Percentiles rank a stretch among this genome's conserved stretches.
phyloP scores from a whole-genome alignment of 2,888 invertebrate species.

The Malthinus flaveolus region DNA sequence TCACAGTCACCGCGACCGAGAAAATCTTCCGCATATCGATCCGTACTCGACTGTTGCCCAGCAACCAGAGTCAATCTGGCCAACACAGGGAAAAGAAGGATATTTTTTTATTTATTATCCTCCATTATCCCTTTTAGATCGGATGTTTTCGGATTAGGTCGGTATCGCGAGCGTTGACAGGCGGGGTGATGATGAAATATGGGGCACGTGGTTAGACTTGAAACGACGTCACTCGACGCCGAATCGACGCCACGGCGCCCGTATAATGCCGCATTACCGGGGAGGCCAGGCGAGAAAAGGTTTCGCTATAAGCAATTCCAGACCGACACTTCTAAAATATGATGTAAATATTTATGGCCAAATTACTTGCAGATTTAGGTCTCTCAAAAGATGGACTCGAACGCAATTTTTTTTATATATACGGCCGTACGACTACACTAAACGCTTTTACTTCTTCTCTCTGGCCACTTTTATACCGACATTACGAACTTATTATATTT shows the following conservation, averaged over 20 bases:
- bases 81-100: constrained; percentile 55
- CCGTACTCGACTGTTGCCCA: constrained; percentile 58
- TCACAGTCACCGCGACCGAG: constrained; percentile 45
- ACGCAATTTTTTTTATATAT: not conserved
- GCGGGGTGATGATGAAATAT: constrained; percentile 70
- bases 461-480: not conserved
- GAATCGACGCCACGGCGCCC: constrained; percentile 55
- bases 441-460: constrained; percentile 12
- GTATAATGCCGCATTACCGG: constrained; percentile 51
- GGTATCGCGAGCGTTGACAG: constrained; percentile 43
- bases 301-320: constrained; percentile 41
- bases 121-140: constrained; percentile 52
- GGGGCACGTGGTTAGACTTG: constrained; percentile 75
- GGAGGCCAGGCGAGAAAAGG: constrained; percentile 46
- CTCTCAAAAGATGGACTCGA: constrained; percentile 13
- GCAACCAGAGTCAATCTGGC: constrained; percentile 63
- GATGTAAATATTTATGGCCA: constrained; percentile 44
- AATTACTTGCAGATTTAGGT: constrained; percentile 25
- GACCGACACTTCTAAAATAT: constrained; percentile 42
- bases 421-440: not conserved
- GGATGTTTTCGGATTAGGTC: constrained; percentile 44
- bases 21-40: constrained; percentile 59
- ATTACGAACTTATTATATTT: too few species aligned
- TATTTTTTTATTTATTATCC: constrained; percentile 57
- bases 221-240: constrained; percentile 68